Conservation (phyloP, 2,888 invertebrate species). For the Cryptophagus acutangulus region DNA sequence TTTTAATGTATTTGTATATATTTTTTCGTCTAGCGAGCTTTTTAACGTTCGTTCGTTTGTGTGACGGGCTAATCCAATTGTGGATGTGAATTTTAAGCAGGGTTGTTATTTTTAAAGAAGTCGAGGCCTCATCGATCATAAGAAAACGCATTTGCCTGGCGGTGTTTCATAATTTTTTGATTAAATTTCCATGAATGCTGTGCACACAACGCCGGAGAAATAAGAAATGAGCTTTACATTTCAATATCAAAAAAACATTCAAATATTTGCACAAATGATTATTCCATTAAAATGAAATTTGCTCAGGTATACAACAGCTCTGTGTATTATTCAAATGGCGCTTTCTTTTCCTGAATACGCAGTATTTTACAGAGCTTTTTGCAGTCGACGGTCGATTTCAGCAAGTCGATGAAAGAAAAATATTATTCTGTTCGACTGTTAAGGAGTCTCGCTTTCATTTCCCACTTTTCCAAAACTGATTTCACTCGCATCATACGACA, state of each 20-base stretch:
- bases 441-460: too few relatives aligned
- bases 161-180: conserved; percentile 47
- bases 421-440: too few relatives aligned
- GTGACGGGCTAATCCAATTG: conserved; percentile 33
- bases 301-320: conserved; percentile 40
- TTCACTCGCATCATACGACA: too few relatives aligned
- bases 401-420: too few relatives aligned
- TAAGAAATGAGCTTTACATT: conserved; percentile 46
- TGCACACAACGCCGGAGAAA: conserved; percentile 41
- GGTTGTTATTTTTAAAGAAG: conserved; percentile 36
- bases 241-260: conserved; percentile 50
- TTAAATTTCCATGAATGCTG: conserved; percentile 48
- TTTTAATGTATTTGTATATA: too few relatives aligned
- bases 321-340: conserved; percentile 4
- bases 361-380: too few relatives aligned
- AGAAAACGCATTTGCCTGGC: conserved; percentile 33
- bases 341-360: conserved; percentile 4
- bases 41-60: neutral
- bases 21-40: too few relatives aligned
- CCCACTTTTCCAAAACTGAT: too few relatives aligned
- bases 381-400: too few relatives aligned
- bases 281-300: conserved; percentile 53
- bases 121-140: conserved; percentile 36
- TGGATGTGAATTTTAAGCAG: conserved; percentile 33
- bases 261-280: conserved; percentile 52